phyloP scores from a whole-genome alignment of 2,888 invertebrate genomes.

The Mesorhabditis belari region DNA sequence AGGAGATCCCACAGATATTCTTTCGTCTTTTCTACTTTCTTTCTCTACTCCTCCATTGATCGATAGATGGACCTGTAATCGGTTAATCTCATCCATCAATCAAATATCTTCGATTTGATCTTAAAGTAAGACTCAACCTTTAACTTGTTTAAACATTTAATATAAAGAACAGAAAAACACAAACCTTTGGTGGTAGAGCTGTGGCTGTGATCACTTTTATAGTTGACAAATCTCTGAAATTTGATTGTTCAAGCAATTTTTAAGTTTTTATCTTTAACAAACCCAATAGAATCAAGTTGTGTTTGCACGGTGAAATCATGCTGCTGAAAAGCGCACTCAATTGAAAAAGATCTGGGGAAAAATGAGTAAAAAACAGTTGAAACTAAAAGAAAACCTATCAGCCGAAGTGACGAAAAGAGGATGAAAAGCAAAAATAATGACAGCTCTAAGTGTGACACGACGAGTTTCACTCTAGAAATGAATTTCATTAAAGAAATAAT shows the following conservation, averaged over 20 bases:
- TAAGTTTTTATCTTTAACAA: not conserved
- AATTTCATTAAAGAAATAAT: not conserved
- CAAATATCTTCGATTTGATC: too few relatives aligned
- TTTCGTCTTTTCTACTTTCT: too few relatives aligned
- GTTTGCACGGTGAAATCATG: conserved; percentile 7
- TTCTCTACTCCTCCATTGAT: too few relatives aligned
- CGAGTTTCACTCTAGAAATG: not conserved
- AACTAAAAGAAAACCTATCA: not conserved
- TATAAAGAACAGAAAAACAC: too few relatives aligned
- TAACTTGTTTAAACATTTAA: too few relatives aligned
- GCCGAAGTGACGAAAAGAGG: conserved; percentile 10
- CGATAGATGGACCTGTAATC: not conserved
- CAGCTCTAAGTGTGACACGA: conserved; percentile 4
- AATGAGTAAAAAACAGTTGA: not conserved
- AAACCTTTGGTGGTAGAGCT: not conserved
- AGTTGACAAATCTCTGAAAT: not conserved
- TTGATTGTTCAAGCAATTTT: not conserved
- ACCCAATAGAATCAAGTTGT: conserved; percentile 5
- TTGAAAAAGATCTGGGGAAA: conserved; percentile 7
- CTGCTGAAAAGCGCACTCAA: conserved; percentile 13
- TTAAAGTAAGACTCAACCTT: too few relatives aligned
- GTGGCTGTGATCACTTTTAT: not conserved
- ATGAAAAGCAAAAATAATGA: conserved; percentile 11
- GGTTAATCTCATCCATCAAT: too few relatives aligned
- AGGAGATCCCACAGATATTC: not conserved